Evolutionary conservation across 1,140 invertebrate genomes (phyloP).

Genomic region (Trachymyrmex septentrionalis): DNA sequence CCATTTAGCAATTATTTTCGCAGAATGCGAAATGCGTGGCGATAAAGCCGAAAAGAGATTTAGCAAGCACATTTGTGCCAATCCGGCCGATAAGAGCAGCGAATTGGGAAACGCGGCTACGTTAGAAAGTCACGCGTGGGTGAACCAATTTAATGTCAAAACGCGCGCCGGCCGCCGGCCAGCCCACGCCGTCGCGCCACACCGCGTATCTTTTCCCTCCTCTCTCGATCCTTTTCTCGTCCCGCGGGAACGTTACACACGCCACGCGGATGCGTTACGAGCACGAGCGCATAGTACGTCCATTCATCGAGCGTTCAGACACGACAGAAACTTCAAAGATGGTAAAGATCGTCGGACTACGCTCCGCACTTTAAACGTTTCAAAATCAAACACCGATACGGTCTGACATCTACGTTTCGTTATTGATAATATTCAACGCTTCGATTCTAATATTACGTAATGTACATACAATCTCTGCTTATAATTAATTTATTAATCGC

Average conservation of each 20-base stretch:
- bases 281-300: slow-evolving; percentile 52
- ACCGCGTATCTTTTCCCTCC: slow-evolving; percentile 5
- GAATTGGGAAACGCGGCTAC: slow-evolving; percentile 64
- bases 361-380: neutral
- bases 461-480: no score
- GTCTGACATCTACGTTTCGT: neutral
- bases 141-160: slow-evolving; percentile 68
- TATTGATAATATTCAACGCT: neutral
- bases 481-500: neutral
- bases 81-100: slow-evolving; percentile 13
- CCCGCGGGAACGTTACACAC: slow-evolving; percentile 30
- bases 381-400: neutral
- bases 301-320: slow-evolving; percentile 60
- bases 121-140: slow-evolving; percentile 72
- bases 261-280: slow-evolving; percentile 50
- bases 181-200: slow-evolving; percentile 51
- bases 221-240: neutral
- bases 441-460: neutral
- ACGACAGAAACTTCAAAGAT: slow-evolving; percentile 47
- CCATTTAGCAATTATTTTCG: neutral
- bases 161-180: slow-evolving; percentile 3
- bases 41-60: neutral
- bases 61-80: slow-evolving; percentile 2
- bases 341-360: slow-evolving; percentile 20
- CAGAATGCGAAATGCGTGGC: neutral